Conservation (phyloP, 2,113 vertebrate genomes). For the Grallaria varia region DNA sequence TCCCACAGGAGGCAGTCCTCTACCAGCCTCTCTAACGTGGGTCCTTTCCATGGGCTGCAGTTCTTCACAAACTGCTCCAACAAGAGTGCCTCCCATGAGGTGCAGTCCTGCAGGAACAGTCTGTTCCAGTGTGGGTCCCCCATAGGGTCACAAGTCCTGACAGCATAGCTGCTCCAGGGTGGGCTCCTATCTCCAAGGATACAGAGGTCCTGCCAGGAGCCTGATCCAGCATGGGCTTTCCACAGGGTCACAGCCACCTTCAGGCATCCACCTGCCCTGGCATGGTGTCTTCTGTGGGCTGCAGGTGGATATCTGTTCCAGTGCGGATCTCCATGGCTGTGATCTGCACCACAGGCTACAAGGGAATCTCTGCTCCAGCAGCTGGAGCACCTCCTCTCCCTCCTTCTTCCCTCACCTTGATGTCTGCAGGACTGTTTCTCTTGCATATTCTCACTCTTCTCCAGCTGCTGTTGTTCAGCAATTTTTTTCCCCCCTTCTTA, state of each 20-base stretch:
- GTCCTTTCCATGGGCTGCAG: background rate
- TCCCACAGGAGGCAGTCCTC: background rate
- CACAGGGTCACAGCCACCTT: background rate
- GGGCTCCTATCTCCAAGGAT: background rate
- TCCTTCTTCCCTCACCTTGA: background rate
- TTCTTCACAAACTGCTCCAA: background rate
- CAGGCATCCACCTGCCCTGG: background rate
- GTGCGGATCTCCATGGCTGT: background rate
- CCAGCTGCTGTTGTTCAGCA: background rate
- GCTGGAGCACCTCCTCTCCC: background rate
- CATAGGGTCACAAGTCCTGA: background rate
- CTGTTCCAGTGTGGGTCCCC: fast-evolving
- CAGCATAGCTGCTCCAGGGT: background rate
- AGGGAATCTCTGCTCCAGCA: background rate
- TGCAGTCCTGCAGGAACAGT: background rate
- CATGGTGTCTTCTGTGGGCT: background rate
- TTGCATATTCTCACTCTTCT: background rate
- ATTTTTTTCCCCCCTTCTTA: background rate
- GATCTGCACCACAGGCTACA: background rate
- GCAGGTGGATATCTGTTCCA: background rate
- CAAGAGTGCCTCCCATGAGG: background rate
- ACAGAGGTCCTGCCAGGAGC: background rate
- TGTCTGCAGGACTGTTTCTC: background rate
- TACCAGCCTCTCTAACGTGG: background rate
- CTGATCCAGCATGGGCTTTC: background rate